These are phyloP conservation scores for Acanthurus leucopareius DNA, from an alignment of 2,797 vertebrate genomes.

Conservation along the genomic window DNA sequence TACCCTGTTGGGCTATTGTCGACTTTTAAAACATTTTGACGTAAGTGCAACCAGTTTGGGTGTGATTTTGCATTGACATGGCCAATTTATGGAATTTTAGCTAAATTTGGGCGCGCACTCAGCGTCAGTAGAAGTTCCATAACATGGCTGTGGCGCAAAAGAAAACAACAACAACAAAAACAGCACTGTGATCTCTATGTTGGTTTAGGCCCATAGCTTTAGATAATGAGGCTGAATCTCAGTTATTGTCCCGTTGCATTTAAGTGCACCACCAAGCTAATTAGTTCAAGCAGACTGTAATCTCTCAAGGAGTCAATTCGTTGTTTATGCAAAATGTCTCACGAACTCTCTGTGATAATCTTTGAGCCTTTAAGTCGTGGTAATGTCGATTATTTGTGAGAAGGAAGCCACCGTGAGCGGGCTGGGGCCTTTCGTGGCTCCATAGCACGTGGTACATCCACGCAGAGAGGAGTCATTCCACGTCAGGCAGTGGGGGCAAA, in stretches of 20 bases:
- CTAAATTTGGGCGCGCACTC: background rate
- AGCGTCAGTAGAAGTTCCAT: background rate
- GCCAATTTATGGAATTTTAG: background rate
- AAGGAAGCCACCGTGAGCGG: conserved; percentile 32
- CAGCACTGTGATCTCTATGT: background rate
- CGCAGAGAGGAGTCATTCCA: conserved; percentile 68
- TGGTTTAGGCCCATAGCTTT: background rate
- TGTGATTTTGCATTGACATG: background rate
- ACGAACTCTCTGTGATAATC: conserved; percentile 27
- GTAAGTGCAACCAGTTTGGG: rapidly evolving
- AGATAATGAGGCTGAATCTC: background rate
- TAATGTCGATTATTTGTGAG: conserved; percentile 50
- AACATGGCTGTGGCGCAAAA: conserved; percentile 26
- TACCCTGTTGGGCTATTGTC: background rate
- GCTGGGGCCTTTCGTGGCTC: conserved; percentile 50
- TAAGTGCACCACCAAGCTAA: too few species aligned
- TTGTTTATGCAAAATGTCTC: conserved; percentile 4
- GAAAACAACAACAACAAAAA: too few species aligned
- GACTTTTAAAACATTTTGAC: background rate
- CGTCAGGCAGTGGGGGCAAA: conserved; percentile 78
- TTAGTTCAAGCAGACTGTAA: conserved; percentile 17
- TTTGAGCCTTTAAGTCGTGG: conserved; percentile 7
- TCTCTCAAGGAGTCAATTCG: background rate
- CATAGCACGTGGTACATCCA: conserved; percentile 78
- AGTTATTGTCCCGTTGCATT: background rate